These are phyloP conservation scores for Megathymus violae DNA, from an alignment of 1,140 invertebrate species.

Conservation along the genomic window DNA sequence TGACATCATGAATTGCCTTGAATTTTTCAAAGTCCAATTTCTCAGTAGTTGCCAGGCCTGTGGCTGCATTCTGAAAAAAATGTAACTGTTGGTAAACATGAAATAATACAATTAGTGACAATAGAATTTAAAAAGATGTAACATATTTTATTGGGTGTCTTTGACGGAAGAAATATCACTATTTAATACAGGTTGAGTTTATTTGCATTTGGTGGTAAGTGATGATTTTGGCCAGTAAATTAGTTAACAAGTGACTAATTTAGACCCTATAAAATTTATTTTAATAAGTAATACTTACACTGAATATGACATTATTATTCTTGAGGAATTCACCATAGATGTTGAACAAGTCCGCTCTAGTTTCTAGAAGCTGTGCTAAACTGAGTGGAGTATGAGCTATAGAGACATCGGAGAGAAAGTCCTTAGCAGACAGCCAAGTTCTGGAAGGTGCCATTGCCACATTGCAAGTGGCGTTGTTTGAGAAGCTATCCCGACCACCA, in stretches of 20 bases:
- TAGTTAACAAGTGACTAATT: too few species aligned
- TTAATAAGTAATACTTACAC: slow-evolving; percentile 54
- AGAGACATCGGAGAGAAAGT: slow-evolving; percentile 72
- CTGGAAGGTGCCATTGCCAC: slow-evolving; percentile 66
- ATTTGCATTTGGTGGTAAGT: too few species aligned
- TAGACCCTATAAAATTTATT: slow-evolving; percentile 38
- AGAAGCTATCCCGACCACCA: slow-evolving; percentile 57
- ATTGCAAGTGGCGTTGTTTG: slow-evolving; percentile 64
- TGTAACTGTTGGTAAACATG: too few species aligned
- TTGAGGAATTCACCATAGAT: slow-evolving; percentile 79
- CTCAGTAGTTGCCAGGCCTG: slow-evolving; percentile 68
- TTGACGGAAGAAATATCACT: too few species aligned
- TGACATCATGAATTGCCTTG: slow-evolving; percentile 72
- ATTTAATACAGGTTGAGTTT: too few species aligned
- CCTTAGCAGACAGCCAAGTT: slow-evolving; percentile 71
- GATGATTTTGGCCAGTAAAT: too few species aligned
- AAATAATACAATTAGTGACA: too few species aligned
- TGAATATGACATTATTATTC: slow-evolving; percentile 79
- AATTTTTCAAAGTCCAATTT: slow-evolving; percentile 77
- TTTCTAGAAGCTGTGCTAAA: slow-evolving; percentile 62
- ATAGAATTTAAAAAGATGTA: too few species aligned
- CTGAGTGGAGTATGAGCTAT: slow-evolving; percentile 75
- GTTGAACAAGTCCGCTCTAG: slow-evolving; percentile 68
- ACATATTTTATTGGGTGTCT: too few species aligned
- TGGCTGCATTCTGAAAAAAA: slow-evolving; percentile 73